phyloP scores from a whole-genome alignment of 53 echinoderm and acorn worm species.

The Holothuria scabra region DNA sequence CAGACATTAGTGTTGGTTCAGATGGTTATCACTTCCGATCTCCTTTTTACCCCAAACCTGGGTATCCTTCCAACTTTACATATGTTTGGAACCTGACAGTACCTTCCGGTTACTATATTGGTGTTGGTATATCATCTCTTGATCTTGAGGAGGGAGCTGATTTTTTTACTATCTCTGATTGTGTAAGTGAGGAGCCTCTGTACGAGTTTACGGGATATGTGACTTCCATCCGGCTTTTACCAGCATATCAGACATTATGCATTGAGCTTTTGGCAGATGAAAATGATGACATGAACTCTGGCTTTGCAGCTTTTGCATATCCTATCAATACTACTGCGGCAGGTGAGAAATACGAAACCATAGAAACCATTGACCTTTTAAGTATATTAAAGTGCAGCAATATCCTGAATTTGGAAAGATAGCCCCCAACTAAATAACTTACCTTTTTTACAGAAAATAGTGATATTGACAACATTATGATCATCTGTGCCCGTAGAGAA shows the following conservation, averaged over 20 bases:
- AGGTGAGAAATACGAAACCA: not conserved
- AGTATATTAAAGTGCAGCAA: too few relatives aligned
- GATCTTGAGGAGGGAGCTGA: not conserved
- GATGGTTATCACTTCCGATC: not conserved
- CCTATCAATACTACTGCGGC: conserved; percentile 17
- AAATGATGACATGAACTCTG: not conserved
- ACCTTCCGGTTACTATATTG: not conserved
- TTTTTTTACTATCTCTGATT: not conserved
- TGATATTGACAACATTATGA: too few relatives aligned
- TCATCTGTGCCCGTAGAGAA: too few relatives aligned
- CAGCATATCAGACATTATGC: not conserved
- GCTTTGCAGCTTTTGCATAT: not conserved
- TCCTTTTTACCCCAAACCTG: conserved; percentile 18
- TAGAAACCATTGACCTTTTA: too few relatives aligned
- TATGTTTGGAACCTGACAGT: conserved; percentile 1
- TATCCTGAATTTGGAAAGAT: too few relatives aligned
- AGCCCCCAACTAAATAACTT: too few relatives aligned
- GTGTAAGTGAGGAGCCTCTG: conserved; percentile 1
- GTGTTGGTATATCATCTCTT: not conserved
- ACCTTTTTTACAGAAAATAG: too few relatives aligned
- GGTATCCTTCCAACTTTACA: conserved; percentile 15
- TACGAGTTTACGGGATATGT: not conserved
- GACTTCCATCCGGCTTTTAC: not conserved
- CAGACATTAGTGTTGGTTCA: not conserved
- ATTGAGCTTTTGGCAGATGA: not conserved